A percentile compares a stretch with the other conserved stretches of the same genome.
Conservation (phyloP, 2,113 vertebrate species). For the Melozone crissalis region DNA sequence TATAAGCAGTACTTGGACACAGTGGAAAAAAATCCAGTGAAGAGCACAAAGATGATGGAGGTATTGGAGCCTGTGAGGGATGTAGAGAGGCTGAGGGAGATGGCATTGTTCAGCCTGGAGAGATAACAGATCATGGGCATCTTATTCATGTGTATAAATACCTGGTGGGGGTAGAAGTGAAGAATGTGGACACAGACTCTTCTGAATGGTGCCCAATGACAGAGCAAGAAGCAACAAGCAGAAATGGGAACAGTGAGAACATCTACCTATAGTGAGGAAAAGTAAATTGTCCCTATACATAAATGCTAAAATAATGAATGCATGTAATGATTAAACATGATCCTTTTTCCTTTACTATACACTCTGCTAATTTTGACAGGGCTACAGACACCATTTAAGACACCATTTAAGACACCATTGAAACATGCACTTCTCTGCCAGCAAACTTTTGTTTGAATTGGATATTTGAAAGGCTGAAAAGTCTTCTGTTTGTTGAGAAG, state of each 20-base stretch:
- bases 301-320: background rate
- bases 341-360: background rate
- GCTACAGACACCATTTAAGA: background rate
- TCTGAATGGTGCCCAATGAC: background rate
- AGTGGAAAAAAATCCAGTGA: background rate
- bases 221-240: background rate
- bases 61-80: background rate
- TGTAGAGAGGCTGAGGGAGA: background rate
- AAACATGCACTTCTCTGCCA: background rate
- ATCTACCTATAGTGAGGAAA: background rate
- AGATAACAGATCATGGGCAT: rapidly evolving
- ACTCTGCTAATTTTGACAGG: background rate
- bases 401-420: background rate
- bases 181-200: background rate
- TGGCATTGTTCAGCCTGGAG: background rate
- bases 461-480: background rate
- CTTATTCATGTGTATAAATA: background rate
- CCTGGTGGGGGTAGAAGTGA: background rate
- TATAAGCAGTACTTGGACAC: background rate
- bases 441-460: background rate
- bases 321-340: background rate
- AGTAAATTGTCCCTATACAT: background rate
- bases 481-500: background rate
- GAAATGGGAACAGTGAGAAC: background rate
- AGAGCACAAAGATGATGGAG: background rate